Evolutionary conservation across 2,797 vertebrate genomes (phyloP), one percentile per base, ranked within the genome.

Genomic region (Cetoscarus ocellatus): DNA sequence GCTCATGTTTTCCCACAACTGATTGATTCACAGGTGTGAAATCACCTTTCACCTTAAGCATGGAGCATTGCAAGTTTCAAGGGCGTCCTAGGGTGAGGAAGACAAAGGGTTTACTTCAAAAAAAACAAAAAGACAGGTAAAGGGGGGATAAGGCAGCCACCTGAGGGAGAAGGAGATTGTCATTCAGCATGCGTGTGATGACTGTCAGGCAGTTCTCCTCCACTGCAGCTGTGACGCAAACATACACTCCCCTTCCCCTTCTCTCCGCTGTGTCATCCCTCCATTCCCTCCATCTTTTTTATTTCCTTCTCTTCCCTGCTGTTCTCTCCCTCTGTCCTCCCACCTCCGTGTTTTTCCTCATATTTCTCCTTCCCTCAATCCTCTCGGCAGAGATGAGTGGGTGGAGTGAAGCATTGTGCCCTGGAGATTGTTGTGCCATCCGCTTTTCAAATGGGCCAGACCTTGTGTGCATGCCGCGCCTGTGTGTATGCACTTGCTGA

Each of bases 221-320:
- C 83, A 82, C 90, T 91, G 91, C 90, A 91, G 89, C 86, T 90
- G 84, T 90, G 87, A 92, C 79, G 77, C 84, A 86, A 82, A 83
- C 70, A 73, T 74, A 58, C 67, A 62, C 79, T 86, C 70, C 70
- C 78, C 67, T 70, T 80, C 67, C 69, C 56, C 70, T 61, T 49
- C 71, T 72, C 85, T 61, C 53, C 18, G 40, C 83, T 69, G 79
- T 83, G 82, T 84, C 85, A 80, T 76, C 75, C 77, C 53, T 42
- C 61, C 50, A 61, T 54, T 77, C 69, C 55, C 54, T 52, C 39
- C 70, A 40, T 76, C 53, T 17, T 42, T 27, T 45, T 80, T 39
- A 19, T 61, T 67, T 80, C 62, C 17, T 80, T 64, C 81, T 58
- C 14, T 79, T 59, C 44, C 50, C 63, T 52, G 63, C 61, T 67